Conservation (phyloP, 2,797 vertebrate genomes). For the Iguana delicatissima region DNA sequence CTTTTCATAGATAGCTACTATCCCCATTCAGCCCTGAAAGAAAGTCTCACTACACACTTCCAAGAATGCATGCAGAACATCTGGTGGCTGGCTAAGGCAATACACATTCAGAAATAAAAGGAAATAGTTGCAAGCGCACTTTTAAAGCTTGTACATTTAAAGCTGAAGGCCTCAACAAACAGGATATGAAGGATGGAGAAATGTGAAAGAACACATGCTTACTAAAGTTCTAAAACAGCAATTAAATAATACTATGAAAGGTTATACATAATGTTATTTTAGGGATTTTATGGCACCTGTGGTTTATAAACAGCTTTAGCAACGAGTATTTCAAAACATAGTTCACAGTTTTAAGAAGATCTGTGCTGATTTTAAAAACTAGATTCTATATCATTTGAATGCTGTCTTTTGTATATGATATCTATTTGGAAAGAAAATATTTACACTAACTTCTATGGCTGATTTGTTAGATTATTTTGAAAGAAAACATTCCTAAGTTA, state of each 20-base stretch:
- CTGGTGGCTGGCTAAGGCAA: slow-evolving; percentile 87
- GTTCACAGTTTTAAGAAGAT: slow-evolving; percentile 98
- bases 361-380: slow-evolving; percentile 95
- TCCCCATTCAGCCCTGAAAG: slow-evolving; percentile 70
- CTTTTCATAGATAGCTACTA: slow-evolving; percentile 65
- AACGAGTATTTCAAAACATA: slow-evolving; percentile 92
- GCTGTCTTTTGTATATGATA: slow-evolving; percentile 86
- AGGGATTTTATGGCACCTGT: slow-evolving; percentile 96
- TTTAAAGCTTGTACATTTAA: slow-evolving; percentile 82
- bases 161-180: slow-evolving; percentile 83
- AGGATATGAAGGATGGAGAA: slow-evolving; percentile 47
- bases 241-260: slow-evolving; percentile 80
- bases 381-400: slow-evolving; percentile 92
- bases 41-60: slow-evolving; percentile 76
- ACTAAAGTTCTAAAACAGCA: slow-evolving; percentile 79
- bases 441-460: slow-evolving; percentile 89
- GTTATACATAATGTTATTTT: slow-evolving; percentile 82
- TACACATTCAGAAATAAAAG: slow-evolving; percentile 83
- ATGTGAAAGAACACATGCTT: slow-evolving; percentile 80
- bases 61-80: slow-evolving; percentile 82
- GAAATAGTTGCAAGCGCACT: slow-evolving; percentile 82
- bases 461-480: slow-evolving; percentile 81
- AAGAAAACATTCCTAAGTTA: slow-evolving; percentile 83
- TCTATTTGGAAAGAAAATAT: slow-evolving; percentile 88
- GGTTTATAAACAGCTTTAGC: slow-evolving; percentile 95